Evolutionary conservation across 2,888 invertebrate genomes (phyloP).

Genomic region (Lissonota sp.): DNA sequence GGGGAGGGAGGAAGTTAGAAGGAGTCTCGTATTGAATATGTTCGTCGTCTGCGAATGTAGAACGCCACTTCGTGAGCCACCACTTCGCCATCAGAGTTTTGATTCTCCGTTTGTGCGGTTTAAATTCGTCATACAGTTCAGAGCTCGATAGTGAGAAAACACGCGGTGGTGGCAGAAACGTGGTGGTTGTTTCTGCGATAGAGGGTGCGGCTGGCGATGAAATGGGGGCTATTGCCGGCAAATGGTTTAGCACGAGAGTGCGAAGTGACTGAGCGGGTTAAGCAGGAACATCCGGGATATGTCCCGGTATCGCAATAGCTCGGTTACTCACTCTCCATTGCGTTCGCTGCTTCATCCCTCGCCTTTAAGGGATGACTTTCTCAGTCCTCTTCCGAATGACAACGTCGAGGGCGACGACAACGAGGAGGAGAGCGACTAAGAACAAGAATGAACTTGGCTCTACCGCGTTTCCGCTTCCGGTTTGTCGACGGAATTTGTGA

Average conservation of each 20-base stretch:
- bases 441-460: slow-evolving; percentile 59
- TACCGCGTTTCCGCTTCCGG: slow-evolving; percentile 46
- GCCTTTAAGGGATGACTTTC: not conserved
- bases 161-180: not conserved
- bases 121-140: slow-evolving; percentile 44
- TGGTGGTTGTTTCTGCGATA: not conserved
- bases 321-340: slow-evolving; percentile 3
- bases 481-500: slow-evolving; percentile 56
- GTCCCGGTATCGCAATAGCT: slow-evolving; percentile 43
- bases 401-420: slow-evolving; percentile 17
- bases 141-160: slow-evolving; percentile 44
- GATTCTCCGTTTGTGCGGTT: slow-evolving; percentile 29
- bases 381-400: slow-evolving; percentile 17
- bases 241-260: too few relatives aligned
- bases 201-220: slow-evolving; percentile 1
- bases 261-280: slow-evolving; percentile 54
- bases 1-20: slow-evolving; percentile 18
- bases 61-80: slow-evolving; percentile 18
- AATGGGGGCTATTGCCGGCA: too few relatives aligned
- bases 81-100: slow-evolving; percentile 42
- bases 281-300: slow-evolving; percentile 53
- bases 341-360: not conserved
- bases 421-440: slow-evolving; percentile 24
- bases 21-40: slow-evolving; percentile 12
- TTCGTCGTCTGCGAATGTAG: slow-evolving; percentile 4